Evolutionary conservation across 2,888 invertebrate species (phyloP), one percentile per base, ranked within the genome.

Genomic region (Megalurothrips usitatus): DNA sequence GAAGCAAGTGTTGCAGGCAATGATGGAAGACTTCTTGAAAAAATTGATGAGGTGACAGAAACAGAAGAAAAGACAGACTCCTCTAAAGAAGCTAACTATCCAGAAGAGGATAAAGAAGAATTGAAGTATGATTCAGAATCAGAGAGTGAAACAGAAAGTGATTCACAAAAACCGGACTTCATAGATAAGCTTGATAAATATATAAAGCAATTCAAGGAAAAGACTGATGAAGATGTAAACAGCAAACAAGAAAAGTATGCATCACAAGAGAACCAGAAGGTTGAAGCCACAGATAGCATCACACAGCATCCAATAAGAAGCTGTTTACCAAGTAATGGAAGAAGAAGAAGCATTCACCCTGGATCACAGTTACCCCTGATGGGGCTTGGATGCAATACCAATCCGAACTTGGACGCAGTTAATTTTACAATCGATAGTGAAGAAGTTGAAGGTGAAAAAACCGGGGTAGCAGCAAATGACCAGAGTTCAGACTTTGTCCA

Each of bases 161-260:
- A 83, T 84, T 86, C 87, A 9, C 91, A 92, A 84, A 90, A 91
- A 83, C 91, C 92, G 79, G 91, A 93, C 83, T 90, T 94, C 83
- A 89, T 91, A 82, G 94, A 94, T 83, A 93, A 92, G 86, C 87
- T 94, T 26, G 92, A 93, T 82, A 90, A 91, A 82, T 90, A 91
- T 80, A 93, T 94, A 91, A 91, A 91, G 81, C 92, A 91, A 84
- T 92, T 95, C 85, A 90, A 91, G 84, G 88, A 89, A 78, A 92
- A 92, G 86, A 94, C 94, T 83, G 94, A 95, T 86, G 89, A 89
- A 83, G 86, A 93, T 43, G 84, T 87, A 14, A 86, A 86, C 26
- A 84, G 84, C 0, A 85, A 85, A 47, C 85, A 85, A 80, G 85
- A 86, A 82, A 84, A 85, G 17, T 85, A 85, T 80, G 83, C 68